Evolutionary conservation across 2,888 invertebrate species (phyloP).

Genomic region (Acanthosepion esculentum): DNA sequence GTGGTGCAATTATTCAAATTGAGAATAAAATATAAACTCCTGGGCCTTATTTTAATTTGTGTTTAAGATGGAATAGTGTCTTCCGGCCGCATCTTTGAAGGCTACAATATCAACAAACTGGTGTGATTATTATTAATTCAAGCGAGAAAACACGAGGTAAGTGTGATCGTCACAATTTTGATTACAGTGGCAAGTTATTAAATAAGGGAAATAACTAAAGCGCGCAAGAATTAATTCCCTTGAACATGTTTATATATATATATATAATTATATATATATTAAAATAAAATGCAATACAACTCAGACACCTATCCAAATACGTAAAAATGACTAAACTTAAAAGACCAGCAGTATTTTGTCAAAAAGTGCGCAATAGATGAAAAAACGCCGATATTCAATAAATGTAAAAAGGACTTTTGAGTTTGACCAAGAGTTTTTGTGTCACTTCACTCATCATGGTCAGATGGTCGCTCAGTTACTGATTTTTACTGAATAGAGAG

Average conservation of each 20-base stretch:
- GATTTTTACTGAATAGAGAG: too few species aligned
- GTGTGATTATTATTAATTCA: neutral
- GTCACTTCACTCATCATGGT: too few species aligned
- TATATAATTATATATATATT: too few species aligned
- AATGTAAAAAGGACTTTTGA: too few species aligned
- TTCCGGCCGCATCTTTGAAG: neutral
- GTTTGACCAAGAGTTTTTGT: too few species aligned
- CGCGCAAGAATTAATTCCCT: neutral
- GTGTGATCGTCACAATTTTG: neutral
- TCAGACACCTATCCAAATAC: too few species aligned
- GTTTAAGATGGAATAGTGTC: neutral
- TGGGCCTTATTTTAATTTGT: neutral
- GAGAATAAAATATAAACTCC: neutral
- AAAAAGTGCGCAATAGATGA: too few species aligned
- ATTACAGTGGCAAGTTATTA: neutral
- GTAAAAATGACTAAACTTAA: too few species aligned
- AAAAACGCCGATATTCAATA: too few species aligned
- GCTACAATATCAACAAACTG: neutral
- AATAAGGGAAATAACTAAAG: neutral
- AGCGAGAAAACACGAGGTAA: neutral
- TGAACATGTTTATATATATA: neutral
- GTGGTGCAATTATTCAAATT: neutral
- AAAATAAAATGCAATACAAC: accelerated
- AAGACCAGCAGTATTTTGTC: too few species aligned
- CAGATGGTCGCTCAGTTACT: too few species aligned